These are phyloP conservation scores for Pristionchus fissidentatus DNA, from an alignment of 2,888 invertebrate genomes.

Conservation along the genomic window DNA sequence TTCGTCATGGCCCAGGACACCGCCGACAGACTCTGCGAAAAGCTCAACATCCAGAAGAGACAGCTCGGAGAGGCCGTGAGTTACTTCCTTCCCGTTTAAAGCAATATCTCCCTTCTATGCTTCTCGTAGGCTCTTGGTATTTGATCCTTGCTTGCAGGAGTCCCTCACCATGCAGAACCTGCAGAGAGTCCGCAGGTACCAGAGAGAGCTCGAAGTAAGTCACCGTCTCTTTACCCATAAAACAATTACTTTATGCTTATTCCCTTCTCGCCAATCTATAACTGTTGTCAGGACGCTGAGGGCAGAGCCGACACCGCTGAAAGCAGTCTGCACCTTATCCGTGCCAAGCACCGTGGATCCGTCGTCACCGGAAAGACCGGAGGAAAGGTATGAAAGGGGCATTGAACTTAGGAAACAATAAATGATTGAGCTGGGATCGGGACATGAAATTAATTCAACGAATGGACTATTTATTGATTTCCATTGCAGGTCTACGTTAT, in stretches of 20 bases:
- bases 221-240: background rate
- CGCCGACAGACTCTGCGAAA: constrained; percentile 82
- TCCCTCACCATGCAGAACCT: constrained; percentile 83
- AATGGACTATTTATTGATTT: constrained; percentile 1
- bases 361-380: constrained; percentile 66
- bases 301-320: constrained; percentile 86
- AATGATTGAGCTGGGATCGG: background rate
- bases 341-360: constrained; percentile 90
- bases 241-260: no score
- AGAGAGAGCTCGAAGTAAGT: constrained; percentile 88
- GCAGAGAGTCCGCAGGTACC: constrained; percentile 96
- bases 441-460: background rate
- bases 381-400: constrained; percentile 57
- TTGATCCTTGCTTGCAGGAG: constrained; percentile 67
- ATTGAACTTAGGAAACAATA: background rate
- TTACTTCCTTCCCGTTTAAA: constrained; percentile 2
- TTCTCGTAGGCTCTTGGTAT: background rate
- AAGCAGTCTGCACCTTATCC: constrained; percentile 92
- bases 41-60: constrained; percentile 91
- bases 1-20: constrained; percentile 89
- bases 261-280: no score
- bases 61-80: constrained; percentile 91
- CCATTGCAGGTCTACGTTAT: constrained; percentile 66
- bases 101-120: no score
- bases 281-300: constrained; percentile 89